phyloP scores from a whole-genome alignment of 2,797 vertebrate species.

The Ciconia nigra region DNA sequence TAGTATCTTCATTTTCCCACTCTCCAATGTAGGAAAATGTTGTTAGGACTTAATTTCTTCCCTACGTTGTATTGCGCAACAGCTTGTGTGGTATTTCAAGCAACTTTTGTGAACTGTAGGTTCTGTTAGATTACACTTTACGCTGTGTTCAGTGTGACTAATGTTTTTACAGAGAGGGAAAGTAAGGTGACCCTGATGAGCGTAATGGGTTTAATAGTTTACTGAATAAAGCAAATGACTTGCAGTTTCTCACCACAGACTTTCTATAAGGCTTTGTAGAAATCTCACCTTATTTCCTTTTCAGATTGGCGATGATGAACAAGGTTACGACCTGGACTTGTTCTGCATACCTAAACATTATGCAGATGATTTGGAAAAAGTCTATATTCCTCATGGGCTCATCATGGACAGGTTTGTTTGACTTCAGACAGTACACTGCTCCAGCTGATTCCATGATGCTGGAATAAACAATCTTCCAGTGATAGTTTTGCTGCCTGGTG shows the following conservation, averaged over 20 bases:
- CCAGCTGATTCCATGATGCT: neutral
- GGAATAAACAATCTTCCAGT: neutral
- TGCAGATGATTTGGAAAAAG: conserved; percentile 88
- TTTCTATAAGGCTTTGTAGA: neutral
- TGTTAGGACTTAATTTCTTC: neutral
- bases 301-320: conserved; percentile 94
- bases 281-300: conserved; percentile 67
- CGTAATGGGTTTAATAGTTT: fast-evolving
- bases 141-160: neutral
- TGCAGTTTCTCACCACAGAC: neutral
- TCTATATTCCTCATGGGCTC: conserved; percentile 97
- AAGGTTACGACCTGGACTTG: conserved; percentile 95
- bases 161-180: neutral
- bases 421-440: neutral
- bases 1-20: neutral
- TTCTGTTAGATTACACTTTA: neutral
- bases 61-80: neutral
- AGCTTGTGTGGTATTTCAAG: neutral
- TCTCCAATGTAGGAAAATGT: fast-evolving
- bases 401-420: conserved; percentile 93
- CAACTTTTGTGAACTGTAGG: neutral
- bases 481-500: conserved; percentile 1
- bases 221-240: neutral
- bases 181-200: neutral
- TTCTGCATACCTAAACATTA: conserved; percentile 99